These are phyloP conservation scores for Xiphophorus maculatus DNA, from an alignment of 2,113 vertebrate species.

Conservation along the genomic window DNA sequence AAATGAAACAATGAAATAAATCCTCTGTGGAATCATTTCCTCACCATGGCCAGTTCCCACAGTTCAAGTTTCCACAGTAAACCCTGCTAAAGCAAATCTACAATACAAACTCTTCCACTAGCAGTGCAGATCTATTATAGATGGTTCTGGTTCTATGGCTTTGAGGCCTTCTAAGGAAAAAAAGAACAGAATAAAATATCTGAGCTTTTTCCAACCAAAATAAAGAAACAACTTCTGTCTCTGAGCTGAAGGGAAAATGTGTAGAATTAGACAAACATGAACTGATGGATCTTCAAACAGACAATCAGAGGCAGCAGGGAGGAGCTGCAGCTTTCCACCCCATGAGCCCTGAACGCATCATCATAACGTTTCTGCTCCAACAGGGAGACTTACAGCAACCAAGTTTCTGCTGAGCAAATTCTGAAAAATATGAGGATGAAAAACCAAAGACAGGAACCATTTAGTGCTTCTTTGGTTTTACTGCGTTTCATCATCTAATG, in stretches of 20 bases:
- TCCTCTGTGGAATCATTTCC: not conserved
- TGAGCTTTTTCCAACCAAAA: not conserved
- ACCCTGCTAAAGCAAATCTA: not conserved
- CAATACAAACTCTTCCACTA: not conserved
- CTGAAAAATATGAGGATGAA: no score
- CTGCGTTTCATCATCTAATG: not conserved
- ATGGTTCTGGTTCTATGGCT: not conserved
- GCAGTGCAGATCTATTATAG: no score
- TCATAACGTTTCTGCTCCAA: not conserved
- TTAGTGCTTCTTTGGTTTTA: not conserved
- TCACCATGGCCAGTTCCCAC: not conserved
- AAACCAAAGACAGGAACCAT: no score
- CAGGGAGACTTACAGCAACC: not conserved
- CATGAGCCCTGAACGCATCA: not conserved
- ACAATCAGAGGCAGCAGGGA: no score
- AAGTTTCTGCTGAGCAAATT: not conserved
- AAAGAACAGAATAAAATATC: not conserved
- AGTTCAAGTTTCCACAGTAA: not conserved
- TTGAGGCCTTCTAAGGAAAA: not conserved
- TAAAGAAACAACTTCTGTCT: not conserved
- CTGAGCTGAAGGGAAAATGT: not conserved
- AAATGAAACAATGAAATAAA: not conserved
- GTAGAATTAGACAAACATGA: not conserved
- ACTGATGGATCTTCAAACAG: not conserved
- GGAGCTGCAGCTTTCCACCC: not conserved